A percentile compares a stretch with the other conserved stretches of the same genome.
These are phyloP conservation scores for Tursiops truncatus DNA, from an alignment of 2,113 vertebrate genomes.

Conservation along the genomic window DNA sequence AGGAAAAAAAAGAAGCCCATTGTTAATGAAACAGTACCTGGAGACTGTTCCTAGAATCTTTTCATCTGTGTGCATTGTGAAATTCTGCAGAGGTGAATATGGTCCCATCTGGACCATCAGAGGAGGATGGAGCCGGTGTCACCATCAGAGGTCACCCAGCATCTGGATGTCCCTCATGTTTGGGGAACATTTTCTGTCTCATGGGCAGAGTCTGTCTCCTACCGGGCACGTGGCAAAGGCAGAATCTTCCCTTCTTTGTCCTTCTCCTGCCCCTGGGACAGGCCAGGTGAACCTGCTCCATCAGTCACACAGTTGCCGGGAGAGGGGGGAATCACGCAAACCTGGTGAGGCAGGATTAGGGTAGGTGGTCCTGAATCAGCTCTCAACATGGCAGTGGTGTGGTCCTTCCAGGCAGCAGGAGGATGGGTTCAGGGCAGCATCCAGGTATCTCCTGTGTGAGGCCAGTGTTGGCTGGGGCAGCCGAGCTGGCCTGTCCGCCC, in stretches of 20 bases:
- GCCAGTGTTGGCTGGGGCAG: too few species aligned
- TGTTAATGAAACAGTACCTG: background rate
- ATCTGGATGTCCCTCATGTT: background rate
- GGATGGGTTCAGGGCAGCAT: background rate
- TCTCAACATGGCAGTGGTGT: background rate
- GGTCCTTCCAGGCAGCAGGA: background rate
- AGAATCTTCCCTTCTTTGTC: background rate
- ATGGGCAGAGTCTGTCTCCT: background rate
- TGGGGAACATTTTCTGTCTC: background rate
- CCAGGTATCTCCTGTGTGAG: too few species aligned
- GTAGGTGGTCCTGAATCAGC: background rate
- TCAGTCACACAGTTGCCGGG: too few species aligned
- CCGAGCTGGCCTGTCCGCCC: too few species aligned
- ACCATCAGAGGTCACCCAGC: background rate
- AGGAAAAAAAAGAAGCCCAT: background rate
- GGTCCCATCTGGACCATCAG: too few species aligned
- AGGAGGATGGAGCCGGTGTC: too few species aligned
- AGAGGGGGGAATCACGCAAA: too few species aligned
- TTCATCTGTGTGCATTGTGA: background rate
- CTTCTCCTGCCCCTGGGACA: background rate
- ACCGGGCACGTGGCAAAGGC: background rate
- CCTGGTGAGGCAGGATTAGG: background rate
- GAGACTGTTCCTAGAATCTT: background rate
- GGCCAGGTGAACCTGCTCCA: too few species aligned
- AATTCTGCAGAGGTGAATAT: background rate